Evolutionary conservation across 2,888 invertebrate genomes (phyloP).

Genomic region (Petrophora chlorosata): DNA sequence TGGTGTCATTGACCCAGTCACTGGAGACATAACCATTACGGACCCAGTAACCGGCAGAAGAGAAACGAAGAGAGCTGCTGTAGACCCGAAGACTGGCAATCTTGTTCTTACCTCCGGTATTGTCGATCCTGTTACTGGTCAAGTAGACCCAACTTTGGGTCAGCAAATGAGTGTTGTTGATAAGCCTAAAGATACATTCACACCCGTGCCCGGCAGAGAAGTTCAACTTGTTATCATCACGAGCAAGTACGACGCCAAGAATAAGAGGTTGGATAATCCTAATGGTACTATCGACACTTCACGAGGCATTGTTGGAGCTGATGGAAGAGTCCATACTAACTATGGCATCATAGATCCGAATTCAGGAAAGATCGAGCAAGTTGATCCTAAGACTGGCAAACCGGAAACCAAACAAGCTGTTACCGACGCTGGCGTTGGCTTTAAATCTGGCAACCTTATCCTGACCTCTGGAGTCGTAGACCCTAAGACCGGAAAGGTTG

Average conservation of each 20-base stretch:
- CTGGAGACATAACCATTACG: slow-evolving; percentile 79
- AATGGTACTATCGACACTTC: slow-evolving; percentile 77
- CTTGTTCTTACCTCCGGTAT: slow-evolving; percentile 78
- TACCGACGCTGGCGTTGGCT: slow-evolving; percentile 80
- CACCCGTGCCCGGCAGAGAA: slow-evolving; percentile 67
- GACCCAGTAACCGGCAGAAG: slow-evolving; percentile 84
- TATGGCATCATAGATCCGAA: slow-evolving; percentile 79
- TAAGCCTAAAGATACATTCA: slow-evolving; percentile 55
- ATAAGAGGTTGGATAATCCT: slow-evolving; percentile 77
- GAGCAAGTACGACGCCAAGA: slow-evolving; percentile 81
- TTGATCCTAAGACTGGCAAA: slow-evolving; percentile 80
- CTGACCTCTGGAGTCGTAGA: slow-evolving; percentile 82
- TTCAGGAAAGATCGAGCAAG: slow-evolving; percentile 79
- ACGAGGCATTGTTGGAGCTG: slow-evolving; percentile 63
- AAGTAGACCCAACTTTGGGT: slow-evolving; percentile 79
- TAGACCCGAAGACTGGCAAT: slow-evolving; percentile 85
- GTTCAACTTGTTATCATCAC: slow-evolving; percentile 75
- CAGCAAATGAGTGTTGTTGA: slow-evolving; percentile 68
- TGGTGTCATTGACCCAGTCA: slow-evolving; percentile 80
- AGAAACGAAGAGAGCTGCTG: slow-evolving; percentile 83
- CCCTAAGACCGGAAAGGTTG: slow-evolving; percentile 83
- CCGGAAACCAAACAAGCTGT: slow-evolving; percentile 81
- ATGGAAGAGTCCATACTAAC: slow-evolving; percentile 77
- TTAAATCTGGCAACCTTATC: slow-evolving; percentile 79
- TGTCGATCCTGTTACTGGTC: slow-evolving; percentile 80